phyloP scores from a whole-genome alignment of 2,113 vertebrate species.

The Mobula birostris region DNA sequence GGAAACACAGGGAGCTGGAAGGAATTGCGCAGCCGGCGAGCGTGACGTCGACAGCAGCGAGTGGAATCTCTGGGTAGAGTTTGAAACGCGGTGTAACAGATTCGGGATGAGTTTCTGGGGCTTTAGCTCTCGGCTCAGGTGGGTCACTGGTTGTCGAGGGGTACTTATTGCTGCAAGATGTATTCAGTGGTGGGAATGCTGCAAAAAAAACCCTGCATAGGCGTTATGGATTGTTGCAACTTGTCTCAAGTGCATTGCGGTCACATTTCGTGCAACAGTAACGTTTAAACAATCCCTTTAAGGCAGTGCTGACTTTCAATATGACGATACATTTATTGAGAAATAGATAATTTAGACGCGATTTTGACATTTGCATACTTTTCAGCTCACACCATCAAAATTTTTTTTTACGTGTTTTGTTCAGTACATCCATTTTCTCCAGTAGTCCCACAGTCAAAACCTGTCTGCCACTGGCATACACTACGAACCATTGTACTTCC shows the following conservation, averaged over 20 bases:
- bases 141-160: neutral
- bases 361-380: neutral
- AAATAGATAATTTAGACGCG: neutral
- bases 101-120: neutral
- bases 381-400: neutral
- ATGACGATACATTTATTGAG: neutral
- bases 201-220: neutral
- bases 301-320: neutral
- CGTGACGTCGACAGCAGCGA: neutral
- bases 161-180: neutral
- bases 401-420: neutral
- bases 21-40: too few species aligned
- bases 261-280: neutral
- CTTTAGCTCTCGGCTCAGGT: neutral
- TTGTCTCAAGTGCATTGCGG: neutral
- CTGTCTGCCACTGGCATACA: too few species aligned
- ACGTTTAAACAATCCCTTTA: neutral
- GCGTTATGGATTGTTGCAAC: neutral
- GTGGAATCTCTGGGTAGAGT: neutral
- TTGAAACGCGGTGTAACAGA: neutral
- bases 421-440: neutral
- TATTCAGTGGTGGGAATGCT: neutral
- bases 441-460: neutral
- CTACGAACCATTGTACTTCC: neutral
- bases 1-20: neutral